Evolutionary conservation across 2,888 invertebrate genomes (phyloP), one percentile per base, ranked within the genome.

Genomic region (Pachymerium ferrugineum): DNA sequence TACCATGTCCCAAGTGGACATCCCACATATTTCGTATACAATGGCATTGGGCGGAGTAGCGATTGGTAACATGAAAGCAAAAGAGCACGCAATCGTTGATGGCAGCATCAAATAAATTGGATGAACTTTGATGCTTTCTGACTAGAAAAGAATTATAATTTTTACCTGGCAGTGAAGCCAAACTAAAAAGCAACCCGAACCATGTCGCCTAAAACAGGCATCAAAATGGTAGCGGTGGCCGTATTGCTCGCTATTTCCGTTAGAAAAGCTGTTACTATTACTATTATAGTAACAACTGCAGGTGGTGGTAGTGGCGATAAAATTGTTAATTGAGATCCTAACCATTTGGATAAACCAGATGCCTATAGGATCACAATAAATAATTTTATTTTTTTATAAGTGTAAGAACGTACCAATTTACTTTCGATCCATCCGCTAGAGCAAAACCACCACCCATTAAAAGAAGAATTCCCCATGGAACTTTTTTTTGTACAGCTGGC

Each of bases 391-490:
- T 38, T 16, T 16, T 16, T 1, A 38, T 16, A 5, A 16, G 8
- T 5, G n/a, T n/a, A n/a, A n/a, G n/a, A n/a, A n/a, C n/a, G n/a
- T 35, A n/a, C 38, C 10, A 35, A 35, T n/a, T 68, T 47, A 75
- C 75, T 25, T 90, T 89, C 78, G 92, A 91, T 75, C 91, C 95
- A 76, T 91, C 90, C 0, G 96, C 94, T 74, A 96, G 86, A 0
- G 95, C 94, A 82, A 95, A 95, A 0, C 95, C 95, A 33, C 95
- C 95, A 86, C 89, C 93, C 73, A 95, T 86, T 71, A 95, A 86
- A 79, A 95, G 88, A 30, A 95, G 87, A 4, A 95, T 86, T 67
- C 94, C 93, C 96, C 96, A 96, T 3, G 94, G 93, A 78, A 94
- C 88, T 81, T 92, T 92, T 73, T 90, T 87, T 80, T 94, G 91